Evolutionary conservation across 2,113 vertebrate genomes (phyloP).

Genomic region (Microtus richardsoni): DNA sequence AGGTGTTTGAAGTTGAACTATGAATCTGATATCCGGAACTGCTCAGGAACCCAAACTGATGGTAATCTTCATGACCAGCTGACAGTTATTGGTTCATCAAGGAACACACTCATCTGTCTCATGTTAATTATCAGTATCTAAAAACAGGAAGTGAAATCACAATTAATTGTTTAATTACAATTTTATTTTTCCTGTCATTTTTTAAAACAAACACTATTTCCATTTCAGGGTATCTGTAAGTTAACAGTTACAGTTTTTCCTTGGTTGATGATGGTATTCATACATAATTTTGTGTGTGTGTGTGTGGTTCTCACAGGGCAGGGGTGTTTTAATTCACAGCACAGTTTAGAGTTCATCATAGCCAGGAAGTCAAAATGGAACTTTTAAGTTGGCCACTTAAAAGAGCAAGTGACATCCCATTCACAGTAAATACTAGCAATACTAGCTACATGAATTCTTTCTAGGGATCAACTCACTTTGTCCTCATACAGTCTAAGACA

Average conservation of each 20-base stretch:
- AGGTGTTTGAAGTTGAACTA: neutral
- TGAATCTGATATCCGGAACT: neutral
- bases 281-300: neutral
- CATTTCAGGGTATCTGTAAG: neutral
- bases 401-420: neutral
- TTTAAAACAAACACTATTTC: neutral
- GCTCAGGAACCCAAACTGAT: neutral
- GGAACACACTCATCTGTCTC: rapidly evolving
- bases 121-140: slow-evolving; percentile 62
- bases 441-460: neutral
- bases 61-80: slow-evolving; percentile 63
- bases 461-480: too few species aligned
- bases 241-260: neutral
- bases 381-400: neutral
- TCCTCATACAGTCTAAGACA: neutral
- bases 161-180: slow-evolving; percentile 19
- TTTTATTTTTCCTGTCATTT: neutral
- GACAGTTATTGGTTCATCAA: slow-evolving; percentile 68
- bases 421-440: neutral
- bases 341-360: neutral
- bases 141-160: neutral
- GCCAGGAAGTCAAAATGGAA: neutral
- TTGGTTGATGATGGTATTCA: neutral
- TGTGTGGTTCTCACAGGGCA: neutral
- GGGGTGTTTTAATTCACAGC: neutral